Conservation (phyloP, 2,797 vertebrate genomes). For the Malacoctenus gilli region DNA sequence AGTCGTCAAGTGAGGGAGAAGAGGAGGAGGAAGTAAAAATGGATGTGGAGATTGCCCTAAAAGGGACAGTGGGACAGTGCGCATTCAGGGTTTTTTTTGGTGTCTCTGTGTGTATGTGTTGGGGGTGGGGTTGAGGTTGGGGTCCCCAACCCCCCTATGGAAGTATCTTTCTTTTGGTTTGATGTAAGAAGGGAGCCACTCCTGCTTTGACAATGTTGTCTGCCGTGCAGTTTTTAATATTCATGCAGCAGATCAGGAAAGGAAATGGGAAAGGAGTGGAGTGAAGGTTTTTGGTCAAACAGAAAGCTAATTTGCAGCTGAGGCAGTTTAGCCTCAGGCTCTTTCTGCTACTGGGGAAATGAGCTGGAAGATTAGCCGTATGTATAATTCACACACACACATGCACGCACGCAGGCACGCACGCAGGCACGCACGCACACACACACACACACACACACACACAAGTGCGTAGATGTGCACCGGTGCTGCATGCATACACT, state of each 20-base stretch:
- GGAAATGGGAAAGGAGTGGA: constrained; percentile 60
- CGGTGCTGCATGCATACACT: constrained; percentile 30
- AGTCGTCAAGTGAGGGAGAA: constrained; percentile 38
- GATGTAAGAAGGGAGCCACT: constrained; percentile 68
- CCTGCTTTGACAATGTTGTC: constrained; percentile 74
- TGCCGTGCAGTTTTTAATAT: constrained; percentile 76
- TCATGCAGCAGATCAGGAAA: constrained; percentile 71
- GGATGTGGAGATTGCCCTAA: constrained; percentile 65
- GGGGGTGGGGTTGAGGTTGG: background rate
- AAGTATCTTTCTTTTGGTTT: constrained; percentile 71
- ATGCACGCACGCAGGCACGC: too few species aligned
- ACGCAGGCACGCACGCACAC: too few species aligned
- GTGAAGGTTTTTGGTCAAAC: constrained; percentile 79
- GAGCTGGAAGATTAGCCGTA: constrained; percentile 80
- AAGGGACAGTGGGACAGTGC: constrained; percentile 50
- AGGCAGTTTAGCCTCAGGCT: constrained; percentile 77
- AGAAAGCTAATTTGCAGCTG: constrained; percentile 80
- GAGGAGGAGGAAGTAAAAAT: constrained; percentile 41
- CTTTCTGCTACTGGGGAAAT: constrained; percentile 77
- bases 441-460: constrained; percentile 62
- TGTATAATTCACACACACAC: constrained; percentile 77
- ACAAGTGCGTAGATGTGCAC: constrained; percentile 42
- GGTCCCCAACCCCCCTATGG: constrained; percentile 39
- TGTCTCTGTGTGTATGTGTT: constrained; percentile 1
- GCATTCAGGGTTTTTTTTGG: constrained; percentile 70